Conservation (phyloP, 2,888 invertebrate species). For the Drosophila conformis region DNA sequence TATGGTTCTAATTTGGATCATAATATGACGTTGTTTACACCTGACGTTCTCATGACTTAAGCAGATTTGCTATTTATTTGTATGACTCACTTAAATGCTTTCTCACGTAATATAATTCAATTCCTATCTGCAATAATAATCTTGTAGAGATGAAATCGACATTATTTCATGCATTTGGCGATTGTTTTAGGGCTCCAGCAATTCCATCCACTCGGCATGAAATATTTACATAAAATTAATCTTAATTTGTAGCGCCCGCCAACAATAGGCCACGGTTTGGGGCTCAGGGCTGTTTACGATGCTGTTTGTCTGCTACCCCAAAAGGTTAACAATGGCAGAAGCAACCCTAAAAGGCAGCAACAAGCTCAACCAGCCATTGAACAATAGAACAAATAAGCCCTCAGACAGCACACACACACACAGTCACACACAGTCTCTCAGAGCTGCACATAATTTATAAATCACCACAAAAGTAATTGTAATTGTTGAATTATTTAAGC, state of each 20-base stretch:
- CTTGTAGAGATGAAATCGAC: conserved; percentile 43
- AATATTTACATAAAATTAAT: conserved; percentile 69
- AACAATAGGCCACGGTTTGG: conserved; percentile 31
- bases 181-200: conserved; percentile 24
- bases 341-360: conserved; percentile 51
- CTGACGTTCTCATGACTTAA: not conserved
- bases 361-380: conserved; percentile 39
- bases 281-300: conserved; percentile 13
- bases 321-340: conserved; percentile 37
- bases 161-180: conserved; percentile 53
- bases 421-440: not conserved
- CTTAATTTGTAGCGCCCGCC: conserved; percentile 53
- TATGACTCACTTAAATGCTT: conserved; percentile 33
- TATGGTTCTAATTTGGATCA: not conserved
- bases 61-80: not conserved
- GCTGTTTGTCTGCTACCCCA: conserved; percentile 31
- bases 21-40: not conserved
- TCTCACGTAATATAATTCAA: conserved; percentile 57
- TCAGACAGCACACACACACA: conserved; percentile 25
- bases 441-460: conserved; percentile 63
- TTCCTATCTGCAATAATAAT: conserved; percentile 40
- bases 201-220: conserved; percentile 39
- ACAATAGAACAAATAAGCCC: conserved; percentile 43
- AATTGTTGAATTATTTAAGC: conserved; percentile 74
- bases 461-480: conserved; percentile 73